These are phyloP conservation scores for Recurvirostra avosetta DNA, from an alignment of 2,113 vertebrate species.

Conservation along the genomic window DNA sequence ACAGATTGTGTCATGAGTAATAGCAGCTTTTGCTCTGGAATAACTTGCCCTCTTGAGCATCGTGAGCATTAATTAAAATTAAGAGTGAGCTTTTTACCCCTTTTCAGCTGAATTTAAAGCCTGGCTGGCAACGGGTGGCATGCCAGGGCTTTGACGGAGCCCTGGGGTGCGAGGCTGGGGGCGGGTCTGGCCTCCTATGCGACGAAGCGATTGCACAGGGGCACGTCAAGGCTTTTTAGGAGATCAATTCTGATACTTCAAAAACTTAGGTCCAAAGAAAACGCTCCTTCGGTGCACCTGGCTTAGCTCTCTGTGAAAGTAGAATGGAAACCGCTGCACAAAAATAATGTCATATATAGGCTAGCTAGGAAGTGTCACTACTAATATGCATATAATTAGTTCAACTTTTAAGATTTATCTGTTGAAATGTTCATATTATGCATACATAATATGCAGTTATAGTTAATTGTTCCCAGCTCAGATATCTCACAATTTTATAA, in stretches of 20 bases:
- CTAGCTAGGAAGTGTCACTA: background rate
- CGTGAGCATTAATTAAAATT: no score
- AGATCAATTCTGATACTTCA: background rate
- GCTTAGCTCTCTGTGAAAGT: background rate
- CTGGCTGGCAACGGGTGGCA: background rate
- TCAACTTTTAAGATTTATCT: background rate
- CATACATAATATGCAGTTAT: background rate
- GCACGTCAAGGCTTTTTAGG: background rate
- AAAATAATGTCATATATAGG: background rate
- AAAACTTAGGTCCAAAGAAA: background rate
- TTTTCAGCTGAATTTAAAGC: background rate
- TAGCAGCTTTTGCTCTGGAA: background rate
- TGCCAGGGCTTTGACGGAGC: background rate
- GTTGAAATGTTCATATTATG: background rate
- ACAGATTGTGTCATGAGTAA: background rate
- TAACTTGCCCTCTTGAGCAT: background rate
- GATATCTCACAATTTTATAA: background rate
- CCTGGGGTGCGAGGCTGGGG: background rate
- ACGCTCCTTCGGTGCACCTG: background rate
- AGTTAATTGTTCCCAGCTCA: slow-evolving; percentile 30
- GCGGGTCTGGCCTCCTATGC: background rate
- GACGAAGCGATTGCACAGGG: background rate
- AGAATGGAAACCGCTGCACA: background rate
- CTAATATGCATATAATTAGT: background rate
- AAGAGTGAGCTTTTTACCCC: background rate